A percentile compares a stretch with the other conserved stretches of the same genome.
Evolutionary conservation across 2,888 invertebrate genomes (phyloP).

Genomic region (Adineta ricciae): DNA sequence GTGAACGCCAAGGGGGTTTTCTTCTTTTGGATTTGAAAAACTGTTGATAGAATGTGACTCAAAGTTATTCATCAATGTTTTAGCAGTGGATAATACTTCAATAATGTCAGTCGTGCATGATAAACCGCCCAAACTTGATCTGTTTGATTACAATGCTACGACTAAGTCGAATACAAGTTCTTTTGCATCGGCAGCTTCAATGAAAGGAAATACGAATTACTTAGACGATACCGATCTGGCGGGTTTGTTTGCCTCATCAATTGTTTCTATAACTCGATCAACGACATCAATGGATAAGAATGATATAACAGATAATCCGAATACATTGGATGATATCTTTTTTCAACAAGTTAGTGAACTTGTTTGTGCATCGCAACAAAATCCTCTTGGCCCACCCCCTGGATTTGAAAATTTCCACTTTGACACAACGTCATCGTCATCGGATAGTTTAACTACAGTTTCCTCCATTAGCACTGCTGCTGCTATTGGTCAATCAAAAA

Average conservation of each 20-base stretch:
- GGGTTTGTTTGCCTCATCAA: not conserved
- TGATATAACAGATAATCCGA: not conserved
- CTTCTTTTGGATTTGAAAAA: no score
- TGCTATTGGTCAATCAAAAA: not conserved
- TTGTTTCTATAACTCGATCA: not conserved
- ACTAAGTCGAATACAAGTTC: not conserved
- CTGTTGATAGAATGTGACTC: no score
- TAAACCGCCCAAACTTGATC: not conserved
- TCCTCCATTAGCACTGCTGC: not conserved
- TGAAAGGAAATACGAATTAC: not conserved
- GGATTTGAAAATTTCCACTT: not conserved
- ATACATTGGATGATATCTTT: not conserved
- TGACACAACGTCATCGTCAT: not conserved
- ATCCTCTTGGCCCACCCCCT: not conserved
- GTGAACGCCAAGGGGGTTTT: no score
- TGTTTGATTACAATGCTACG: not conserved
- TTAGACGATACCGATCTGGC: not conserved
- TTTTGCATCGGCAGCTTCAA: not conserved
- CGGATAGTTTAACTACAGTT: not conserved
- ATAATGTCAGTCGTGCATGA: not conserved
- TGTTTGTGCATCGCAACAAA: not conserved
- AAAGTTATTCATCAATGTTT: not conserved
- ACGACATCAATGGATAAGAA: not conserved
- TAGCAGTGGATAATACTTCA: not conserved
- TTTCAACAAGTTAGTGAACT: slow-evolving; percentile 1